Evolutionary conservation across 2,797 vertebrate species (phyloP).

Genomic region (Halcyon chelicuti): DNA sequence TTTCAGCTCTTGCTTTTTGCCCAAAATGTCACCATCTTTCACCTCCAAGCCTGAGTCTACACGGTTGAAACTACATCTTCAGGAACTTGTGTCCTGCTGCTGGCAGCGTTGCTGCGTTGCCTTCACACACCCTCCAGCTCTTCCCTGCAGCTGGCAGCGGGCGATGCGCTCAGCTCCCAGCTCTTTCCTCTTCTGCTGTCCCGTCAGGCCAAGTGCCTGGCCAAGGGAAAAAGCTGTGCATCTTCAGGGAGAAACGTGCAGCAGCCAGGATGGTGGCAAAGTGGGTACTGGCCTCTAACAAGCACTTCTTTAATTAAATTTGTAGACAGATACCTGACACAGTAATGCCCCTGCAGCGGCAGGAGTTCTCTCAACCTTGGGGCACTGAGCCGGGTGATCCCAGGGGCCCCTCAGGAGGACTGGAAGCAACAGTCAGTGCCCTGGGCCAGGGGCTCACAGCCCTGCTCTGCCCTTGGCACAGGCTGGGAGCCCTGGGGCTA

Average conservation of each 20-base stretch:
- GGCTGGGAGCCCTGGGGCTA: neutral
- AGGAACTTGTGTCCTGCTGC: neutral
- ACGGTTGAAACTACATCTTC: neutral
- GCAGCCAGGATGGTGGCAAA: neutral
- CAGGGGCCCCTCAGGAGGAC: fast-evolving
- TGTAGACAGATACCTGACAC: neutral
- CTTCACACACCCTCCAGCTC: neutral
- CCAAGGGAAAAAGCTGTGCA: neutral
- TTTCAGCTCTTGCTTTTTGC: neutral
- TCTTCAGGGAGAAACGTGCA: neutral
- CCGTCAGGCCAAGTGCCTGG: fast-evolving
- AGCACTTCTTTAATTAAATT: neutral
- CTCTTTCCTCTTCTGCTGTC: neutral
- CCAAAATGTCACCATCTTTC: neutral
- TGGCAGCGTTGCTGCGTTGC: neutral
- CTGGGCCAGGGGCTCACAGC: neutral
- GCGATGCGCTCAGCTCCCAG: neutral
- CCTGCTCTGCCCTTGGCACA: neutral
- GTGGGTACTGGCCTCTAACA: neutral
- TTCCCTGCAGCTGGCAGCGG: neutral
- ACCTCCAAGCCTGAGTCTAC: neutral
- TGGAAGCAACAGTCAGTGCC: neutral
- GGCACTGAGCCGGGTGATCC: neutral
- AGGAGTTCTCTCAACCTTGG: neutral
- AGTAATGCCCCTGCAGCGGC: neutral